Evolutionary conservation across 2,797 vertebrate species (phyloP), one percentile per base, ranked within the genome.

Genomic region (Sebastes oblongus): DNA sequence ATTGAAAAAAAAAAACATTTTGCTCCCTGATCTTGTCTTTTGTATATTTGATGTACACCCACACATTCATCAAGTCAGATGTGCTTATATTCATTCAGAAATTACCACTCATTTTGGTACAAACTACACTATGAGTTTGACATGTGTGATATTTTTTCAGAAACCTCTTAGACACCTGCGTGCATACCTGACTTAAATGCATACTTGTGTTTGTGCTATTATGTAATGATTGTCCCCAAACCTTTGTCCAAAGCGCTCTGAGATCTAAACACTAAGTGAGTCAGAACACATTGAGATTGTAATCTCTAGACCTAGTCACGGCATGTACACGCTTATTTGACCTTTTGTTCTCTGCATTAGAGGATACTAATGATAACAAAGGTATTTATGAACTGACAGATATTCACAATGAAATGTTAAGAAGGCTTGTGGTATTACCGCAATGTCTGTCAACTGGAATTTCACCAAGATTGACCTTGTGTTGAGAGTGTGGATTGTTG

Each of bases 401-500:
- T 32, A n/a, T 77, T 58, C 7, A 61, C 11, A 56, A 25, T 13
- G 6, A 64, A 77, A 60, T 29, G 11, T 34, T 39, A 8, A 61
- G 6, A 7, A 32, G 30, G 56, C 30, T 66, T 75, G 20, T 69
- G 34, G 8, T 50, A 80, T 83, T 36, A 76, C 36, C 20, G 29
- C 52, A 56, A 60, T 50, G 36, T 78, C 59, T 72, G 46, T 61
- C 46, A 65, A 64, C 42, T 73, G 74, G 72, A 80, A 71, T 84
- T 72, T 84, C 22, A 60, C 61, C 50, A 55, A 27, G 59, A 69
- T 29, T 52, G 69, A 70, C 50, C 56, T 39, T 66, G 25, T 66
- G 54, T 14, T 52, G 72, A 68, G 13, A 46, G 34, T 56, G 4
- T 62, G 61, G 71, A 66, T 56, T 65, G n/a, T 66, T 60, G 60